Conservation (phyloP, 2,113 vertebrate species). For the Syngnathus typhle region DNA sequence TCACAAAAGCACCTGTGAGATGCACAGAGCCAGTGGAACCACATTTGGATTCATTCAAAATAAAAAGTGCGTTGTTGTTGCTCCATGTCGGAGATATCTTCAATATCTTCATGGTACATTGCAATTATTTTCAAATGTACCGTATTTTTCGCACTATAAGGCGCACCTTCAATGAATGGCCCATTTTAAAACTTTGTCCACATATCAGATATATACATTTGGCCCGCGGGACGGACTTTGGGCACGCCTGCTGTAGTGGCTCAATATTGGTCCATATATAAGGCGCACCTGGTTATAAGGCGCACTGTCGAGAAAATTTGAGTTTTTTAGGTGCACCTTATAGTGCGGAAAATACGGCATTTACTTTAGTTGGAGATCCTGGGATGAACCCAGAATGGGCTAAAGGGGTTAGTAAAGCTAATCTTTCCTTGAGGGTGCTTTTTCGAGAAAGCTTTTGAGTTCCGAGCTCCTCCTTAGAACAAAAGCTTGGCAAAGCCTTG, state of each 20-base stretch:
- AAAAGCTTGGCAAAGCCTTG: not conserved
- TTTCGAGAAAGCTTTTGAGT: not conserved
- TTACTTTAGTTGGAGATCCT: not conserved
- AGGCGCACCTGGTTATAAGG: too few species aligned
- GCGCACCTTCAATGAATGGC: too few species aligned
- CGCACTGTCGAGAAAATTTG: too few species aligned
- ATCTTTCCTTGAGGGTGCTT: not conserved
- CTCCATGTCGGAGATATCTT: not conserved
- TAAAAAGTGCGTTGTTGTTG: not conserved
- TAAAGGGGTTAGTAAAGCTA: not conserved
- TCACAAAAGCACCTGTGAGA: conserved; percentile 8
- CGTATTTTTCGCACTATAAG: too few species aligned
- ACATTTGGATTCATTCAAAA: conserved; percentile 1
- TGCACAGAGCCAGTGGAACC: not conserved
- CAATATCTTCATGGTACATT: not conserved
- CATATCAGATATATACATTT: too few species aligned
- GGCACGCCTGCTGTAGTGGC: too few species aligned
- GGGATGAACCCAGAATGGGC: not conserved
- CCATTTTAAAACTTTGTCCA: too few species aligned
- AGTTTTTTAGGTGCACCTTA: too few species aligned
- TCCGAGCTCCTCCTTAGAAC: not conserved
- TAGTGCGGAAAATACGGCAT: too few species aligned
- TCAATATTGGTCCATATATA: too few species aligned
- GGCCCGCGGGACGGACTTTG: too few species aligned
- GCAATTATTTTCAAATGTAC: not conserved